Percentiles rank a stretch among this genome's conserved stretches.
Conservation (phyloP, 2,797 vertebrate genomes). For the Rhodeus uyekii region DNA sequence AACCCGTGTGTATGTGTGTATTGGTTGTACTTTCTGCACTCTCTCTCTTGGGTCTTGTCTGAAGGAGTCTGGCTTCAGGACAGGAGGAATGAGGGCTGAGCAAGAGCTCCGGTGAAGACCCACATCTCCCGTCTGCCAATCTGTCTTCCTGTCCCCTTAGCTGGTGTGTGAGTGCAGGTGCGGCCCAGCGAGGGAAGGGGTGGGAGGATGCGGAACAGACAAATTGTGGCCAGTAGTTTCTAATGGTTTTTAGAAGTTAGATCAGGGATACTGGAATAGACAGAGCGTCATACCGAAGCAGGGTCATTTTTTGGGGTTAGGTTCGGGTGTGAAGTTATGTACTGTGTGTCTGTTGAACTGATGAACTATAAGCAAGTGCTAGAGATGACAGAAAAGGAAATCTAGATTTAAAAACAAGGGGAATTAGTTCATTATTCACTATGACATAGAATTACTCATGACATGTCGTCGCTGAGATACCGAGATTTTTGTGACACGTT, state of each 20-base stretch:
- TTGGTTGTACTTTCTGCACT: slow-evolving; percentile 50
- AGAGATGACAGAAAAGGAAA: neutral
- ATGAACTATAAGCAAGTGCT: too few species aligned
- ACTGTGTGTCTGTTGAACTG: neutral
- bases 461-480: neutral
- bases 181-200: slow-evolving; percentile 49
- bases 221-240: slow-evolving; percentile 55
- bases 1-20: neutral
- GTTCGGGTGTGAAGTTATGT: slow-evolving; percentile 15
- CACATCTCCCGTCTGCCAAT: slow-evolving; percentile 70
- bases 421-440: neutral
- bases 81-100: slow-evolving; percentile 47
- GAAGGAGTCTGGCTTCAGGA: slow-evolving; percentile 47
- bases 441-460: neutral
- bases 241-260: slow-evolving; percentile 20
- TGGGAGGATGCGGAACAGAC: slow-evolving; percentile 50
- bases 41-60: slow-evolving; percentile 49
- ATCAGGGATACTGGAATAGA: slow-evolving; percentile 55
- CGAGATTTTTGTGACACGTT: neutral
- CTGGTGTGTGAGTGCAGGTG: slow-evolving; percentile 64
- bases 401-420: too few species aligned
- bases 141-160: slow-evolving; percentile 69
- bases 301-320: slow-evolving; percentile 49
- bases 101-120: slow-evolving; percentile 55
- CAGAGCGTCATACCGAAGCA: slow-evolving; percentile 45